Base-by-base conservation (phyloP, 2,113 vertebrate genomes). In the Notothenia coriiceps region DNA sequence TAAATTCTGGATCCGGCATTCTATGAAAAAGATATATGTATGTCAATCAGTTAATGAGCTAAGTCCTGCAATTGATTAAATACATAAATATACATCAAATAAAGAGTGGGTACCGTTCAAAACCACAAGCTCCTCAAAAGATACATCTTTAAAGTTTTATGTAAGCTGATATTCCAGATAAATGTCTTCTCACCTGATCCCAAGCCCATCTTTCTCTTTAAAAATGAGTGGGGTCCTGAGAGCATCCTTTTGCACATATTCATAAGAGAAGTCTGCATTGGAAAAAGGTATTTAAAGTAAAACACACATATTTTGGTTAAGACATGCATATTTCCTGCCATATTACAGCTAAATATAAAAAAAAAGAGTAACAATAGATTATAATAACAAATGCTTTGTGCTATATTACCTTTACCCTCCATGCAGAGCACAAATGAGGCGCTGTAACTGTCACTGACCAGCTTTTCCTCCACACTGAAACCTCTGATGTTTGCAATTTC, bases 1-100 rank as follows among this genome's bases (percentile, higher is more conserved):
- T 97, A 86, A 99, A 98, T 86, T 98, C 96, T 17, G 96, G 95
- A 89, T 97, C 97, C 35, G 98, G 98, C 97, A 99, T 99, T 87
- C 98, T 99, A 87, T 80, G 51, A 63, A 87, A 63, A 61, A 84
- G 20, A 70, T 11, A 10, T 14, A 14, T n/a, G 17, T 18, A 63
- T 44, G 40, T 47, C 7, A 66, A 10, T 73, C 29, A 72, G 44
- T 59, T 52, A 3, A 25, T 68, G 15, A 15, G 1, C 6, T 5
- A 40, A 40, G 60, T 15, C 0, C 2, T 67, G 10, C 12, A 40
- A 29, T 35, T 20, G 7, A 55, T 40, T 43, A 35, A 72, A 74
- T 49, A 57, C 3, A 79, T 12, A 22, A 68, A 62, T 35, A 74
- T 1, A 29, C 29, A 29, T 29, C 29, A 29, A 29, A 29, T 25